These are phyloP conservation scores for Trididemnum nubilum DNA, from an alignment of 23 tunicate species.

Conservation along the genomic window DNA sequence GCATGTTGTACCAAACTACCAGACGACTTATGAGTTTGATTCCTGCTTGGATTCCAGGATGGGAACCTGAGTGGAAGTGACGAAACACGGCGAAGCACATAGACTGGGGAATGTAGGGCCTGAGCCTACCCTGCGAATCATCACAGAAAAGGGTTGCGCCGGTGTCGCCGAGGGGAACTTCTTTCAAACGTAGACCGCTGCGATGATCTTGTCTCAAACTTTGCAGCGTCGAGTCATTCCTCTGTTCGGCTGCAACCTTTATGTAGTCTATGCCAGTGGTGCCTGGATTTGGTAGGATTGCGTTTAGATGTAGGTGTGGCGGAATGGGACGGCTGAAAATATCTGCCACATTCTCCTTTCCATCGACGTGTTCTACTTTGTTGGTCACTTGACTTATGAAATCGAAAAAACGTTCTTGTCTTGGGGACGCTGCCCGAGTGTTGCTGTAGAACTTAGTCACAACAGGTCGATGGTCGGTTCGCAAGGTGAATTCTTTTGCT, in stretches of 20 bases:
- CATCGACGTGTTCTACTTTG: not conserved
- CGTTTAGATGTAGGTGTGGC: not conserved
- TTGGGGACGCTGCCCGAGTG: too few species aligned
- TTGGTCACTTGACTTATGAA: not conserved
- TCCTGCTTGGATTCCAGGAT: not conserved
- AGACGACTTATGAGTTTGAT: not conserved
- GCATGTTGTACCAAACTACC: not conserved
- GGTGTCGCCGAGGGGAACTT: not conserved
- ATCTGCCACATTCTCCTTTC: not conserved
- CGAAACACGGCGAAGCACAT: not conserved
- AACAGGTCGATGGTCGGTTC: too few species aligned
- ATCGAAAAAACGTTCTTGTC: too few species aligned
- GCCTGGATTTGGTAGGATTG: too few species aligned
- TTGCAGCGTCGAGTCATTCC: not conserved
- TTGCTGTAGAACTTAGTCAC: too few species aligned
- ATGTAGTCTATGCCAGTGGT: not conserved
- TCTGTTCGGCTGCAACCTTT: not conserved
- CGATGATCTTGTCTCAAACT: not conserved
- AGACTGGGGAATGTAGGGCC: not conserved
- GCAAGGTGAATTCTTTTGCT: too few species aligned
- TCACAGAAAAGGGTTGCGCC: not conserved
- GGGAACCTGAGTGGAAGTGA: not conserved
- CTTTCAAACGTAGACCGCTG: not conserved
- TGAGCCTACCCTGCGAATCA: too few species aligned
- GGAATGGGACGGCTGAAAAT: not conserved